Evolutionary conservation across 2,888 invertebrate genomes (phyloP).

Genomic region (Lepidocyrtinus sp.): DNA sequence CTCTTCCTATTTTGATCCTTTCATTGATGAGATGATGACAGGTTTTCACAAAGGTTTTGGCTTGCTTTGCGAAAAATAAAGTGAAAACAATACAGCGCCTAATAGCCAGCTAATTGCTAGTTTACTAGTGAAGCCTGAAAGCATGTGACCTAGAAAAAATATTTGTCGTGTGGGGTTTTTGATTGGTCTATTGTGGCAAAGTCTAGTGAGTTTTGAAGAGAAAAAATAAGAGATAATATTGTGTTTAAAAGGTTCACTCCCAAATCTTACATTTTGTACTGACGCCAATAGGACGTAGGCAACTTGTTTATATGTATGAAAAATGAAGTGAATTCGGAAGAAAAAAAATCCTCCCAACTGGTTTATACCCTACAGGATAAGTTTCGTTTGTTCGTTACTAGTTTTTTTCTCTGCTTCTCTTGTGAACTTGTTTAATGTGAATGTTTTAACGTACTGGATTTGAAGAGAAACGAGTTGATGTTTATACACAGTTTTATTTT

Average conservation of each 20-base stretch:
- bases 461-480: neutral
- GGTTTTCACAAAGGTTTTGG: neutral
- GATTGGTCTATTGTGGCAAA: neutral
- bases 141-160: slow-evolving; percentile 43
- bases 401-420: neutral
- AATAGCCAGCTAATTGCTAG: slow-evolving; percentile 28
- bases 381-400: neutral
- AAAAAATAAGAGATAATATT: no score
- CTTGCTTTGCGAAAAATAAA: slow-evolving; percentile 16
- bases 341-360: neutral
- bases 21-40: slow-evolving; percentile 4
- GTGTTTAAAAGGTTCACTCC: no score
- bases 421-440: slow-evolving; percentile 13
- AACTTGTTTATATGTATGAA: no score
- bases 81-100: slow-evolving; percentile 33
- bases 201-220: no score
- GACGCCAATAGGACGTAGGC: no score
- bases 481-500: neutral
- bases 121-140: slow-evolving; percentile 11
- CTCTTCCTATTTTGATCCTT: slow-evolving; percentile 13
- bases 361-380: slow-evolving; percentile 7
- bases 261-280: no score
- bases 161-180: slow-evolving; percentile 13
- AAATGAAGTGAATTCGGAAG: no score
- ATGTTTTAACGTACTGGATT: neutral